phyloP scores from a whole-genome alignment of 2,888 invertebrate genomes.

The Scaptomyza caliginosa region DNA sequence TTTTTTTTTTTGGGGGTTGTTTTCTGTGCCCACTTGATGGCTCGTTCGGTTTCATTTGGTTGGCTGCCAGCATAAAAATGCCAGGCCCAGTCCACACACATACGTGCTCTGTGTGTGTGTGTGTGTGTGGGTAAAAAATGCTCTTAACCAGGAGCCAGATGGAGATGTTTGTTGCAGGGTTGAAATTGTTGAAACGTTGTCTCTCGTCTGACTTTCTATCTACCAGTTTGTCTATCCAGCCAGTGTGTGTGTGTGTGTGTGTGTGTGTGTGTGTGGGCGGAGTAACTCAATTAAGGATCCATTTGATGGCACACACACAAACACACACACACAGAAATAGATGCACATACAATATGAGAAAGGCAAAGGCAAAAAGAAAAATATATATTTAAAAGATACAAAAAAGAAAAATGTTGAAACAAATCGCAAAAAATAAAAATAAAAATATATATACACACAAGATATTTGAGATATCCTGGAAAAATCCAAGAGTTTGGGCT shows the following conservation, averaged over 20 bases:
- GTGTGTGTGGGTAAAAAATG: slow-evolving; percentile 61
- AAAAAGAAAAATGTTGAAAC: slow-evolving; percentile 14
- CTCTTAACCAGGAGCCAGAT: slow-evolving; percentile 70
- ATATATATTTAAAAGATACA: neutral
- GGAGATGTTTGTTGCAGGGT: slow-evolving; percentile 61
- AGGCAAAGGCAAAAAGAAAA: slow-evolving; percentile 22
- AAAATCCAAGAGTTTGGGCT: neutral
- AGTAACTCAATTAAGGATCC: slow-evolving; percentile 85
- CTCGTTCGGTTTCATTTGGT: slow-evolving; percentile 73
- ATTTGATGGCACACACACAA: slow-evolving; percentile 83
- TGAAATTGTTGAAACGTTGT: slow-evolving; percentile 59
- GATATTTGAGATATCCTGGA: slow-evolving; percentile 22
- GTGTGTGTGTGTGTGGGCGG: slow-evolving; percentile 79
- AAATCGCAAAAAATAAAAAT: slow-evolving; percentile 16
- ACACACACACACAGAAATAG: slow-evolving; percentile 44
- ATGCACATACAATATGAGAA: slow-evolving; percentile 29
- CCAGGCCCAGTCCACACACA: slow-evolving; percentile 44
- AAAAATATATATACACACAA: neutral
- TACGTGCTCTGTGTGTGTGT: slow-evolving; percentile 11
- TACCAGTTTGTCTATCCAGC: slow-evolving; percentile 48
- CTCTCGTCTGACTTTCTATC: slow-evolving; percentile 45
- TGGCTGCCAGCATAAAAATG: slow-evolving; percentile 73
- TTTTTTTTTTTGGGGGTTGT: slow-evolving; percentile 58
- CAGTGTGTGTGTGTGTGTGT: slow-evolving; percentile 25
- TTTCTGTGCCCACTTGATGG: slow-evolving; percentile 70